Evolutionary conservation across 1,140 invertebrate species (phyloP), one percentile per base, ranked within the genome.

Genomic region (Conus ventricosus): DNA sequence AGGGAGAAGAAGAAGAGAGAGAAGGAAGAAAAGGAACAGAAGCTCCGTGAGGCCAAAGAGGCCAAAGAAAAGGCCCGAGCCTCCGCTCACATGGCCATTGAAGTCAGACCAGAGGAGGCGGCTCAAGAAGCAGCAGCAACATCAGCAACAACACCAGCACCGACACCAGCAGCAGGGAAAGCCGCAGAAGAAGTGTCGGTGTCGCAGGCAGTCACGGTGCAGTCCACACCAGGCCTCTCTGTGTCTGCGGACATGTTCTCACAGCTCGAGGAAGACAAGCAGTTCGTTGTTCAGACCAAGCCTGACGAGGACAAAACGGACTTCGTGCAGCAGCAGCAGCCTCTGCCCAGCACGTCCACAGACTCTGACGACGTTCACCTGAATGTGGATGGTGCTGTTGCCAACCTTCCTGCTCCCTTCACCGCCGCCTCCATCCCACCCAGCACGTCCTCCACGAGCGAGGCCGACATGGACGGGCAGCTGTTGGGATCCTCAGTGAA

Each of bases 1-100:
- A 87, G 53, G 71, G 85, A 87, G 71, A 78, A 85, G 84, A 85
- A 85, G 51, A 8, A n/a, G 54, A 76, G 54, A 20, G 85, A 87
- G 71, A 87, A 87, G n/a, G 85, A 76, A 75, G 27, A 55, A 6
- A 78, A 78, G 75, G 75, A 55, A 75, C 51, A n/a, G 3, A 71
- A 51, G 8, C 25, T 75, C 63, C 51, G 27, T 7, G 84, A 87
- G 25, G 54, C 71, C 10, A 76, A 75, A 63, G 67, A 75, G 53
- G 71, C 54, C 8, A 78, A 55, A 71, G 71, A 25, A 17, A 54
- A 10, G 25, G 85, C 54, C 4, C 51, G 75, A 27, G 71, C 54
- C 23, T 13, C n/a, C n/a, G 51, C 53, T n/a, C 57, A n/a, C 71
- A 87, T 57, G 71, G 25, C 54, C 4, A 1, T 76, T 3, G 75